Evolutionary conservation across 30 jellyfish, hydroid and myxozoan genomes (phyloP), one percentile per base, ranked within the genome.

Genomic region (Turritopsis dohrnii): DNA sequence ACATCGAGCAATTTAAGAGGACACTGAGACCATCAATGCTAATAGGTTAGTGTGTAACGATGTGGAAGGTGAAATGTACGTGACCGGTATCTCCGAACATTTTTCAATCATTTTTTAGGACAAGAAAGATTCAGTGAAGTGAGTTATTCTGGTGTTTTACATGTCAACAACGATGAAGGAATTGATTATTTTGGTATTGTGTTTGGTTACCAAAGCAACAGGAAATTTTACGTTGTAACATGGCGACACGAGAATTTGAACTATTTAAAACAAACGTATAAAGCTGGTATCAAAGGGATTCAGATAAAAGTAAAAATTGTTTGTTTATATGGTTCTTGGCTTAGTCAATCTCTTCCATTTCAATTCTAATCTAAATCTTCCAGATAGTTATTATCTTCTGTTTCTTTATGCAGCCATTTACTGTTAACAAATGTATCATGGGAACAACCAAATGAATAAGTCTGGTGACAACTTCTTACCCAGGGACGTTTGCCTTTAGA

Each of bases 241-340:
- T 92, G 98, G 98, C 79, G 96, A 29, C 95, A 88, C 52, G 87
- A 84, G 72, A 92, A 84, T 75, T 80, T 80, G 54, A 92, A 92
- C 71, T 75, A 83, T 53, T 21, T 52, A 41, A 87, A 84, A 29
- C 71, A 87, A 25, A 92, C 96, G 5, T 92, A 80, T 84, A 84
- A 87, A 75, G 98, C 96, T 80, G 98, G 96, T 20, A 92, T 88
- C 20, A 87, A 77, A 84, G 98, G 98, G 52, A 84, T 92, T 28
- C 98, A 92, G 71, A 92, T 92, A 28, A 92, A 87, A 90, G 31
- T 71, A 21, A 30, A 18, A 23, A 19, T 69, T 66, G 74, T 0
- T 20, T n/a, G n/a, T n/a, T n/a, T n/a, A n/a, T n/a, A n/a, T n/a
- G n/a, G n/a, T n/a, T n/a, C n/a, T n/a, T n/a, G n/a, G n/a, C n/a